A percentile compares a stretch with the other conserved stretches of the same genome.
phyloP scores from a whole-genome alignment of 2,797 vertebrate genomes.

The Hippopotamyrus pictus region DNA sequence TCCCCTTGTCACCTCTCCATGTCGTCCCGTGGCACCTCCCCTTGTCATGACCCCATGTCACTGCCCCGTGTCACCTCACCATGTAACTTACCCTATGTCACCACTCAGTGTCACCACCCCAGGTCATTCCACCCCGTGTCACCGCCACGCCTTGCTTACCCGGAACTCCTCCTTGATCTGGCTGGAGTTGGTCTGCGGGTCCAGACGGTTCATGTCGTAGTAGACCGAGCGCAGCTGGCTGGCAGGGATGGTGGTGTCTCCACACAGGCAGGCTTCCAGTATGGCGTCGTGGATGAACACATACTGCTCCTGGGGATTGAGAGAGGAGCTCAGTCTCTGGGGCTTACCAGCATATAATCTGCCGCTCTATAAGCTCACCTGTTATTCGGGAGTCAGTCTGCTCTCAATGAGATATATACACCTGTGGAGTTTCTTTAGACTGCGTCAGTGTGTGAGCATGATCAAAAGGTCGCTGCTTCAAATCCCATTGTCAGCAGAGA shows the following conservation, averaged over 20 bases:
- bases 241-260: slow-evolving; percentile 85
- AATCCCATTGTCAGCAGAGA: background rate
- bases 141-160: background rate
- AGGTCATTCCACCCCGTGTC: background rate
- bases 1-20: background rate
- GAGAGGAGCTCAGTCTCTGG: background rate
- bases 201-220: slow-evolving; percentile 93
- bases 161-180: slow-evolving; percentile 94
- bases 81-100: background rate
- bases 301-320: slow-evolving; percentile 78
- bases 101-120: background rate
- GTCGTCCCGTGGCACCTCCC: background rate
- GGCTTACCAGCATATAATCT: background rate
- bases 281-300: slow-evolving; percentile 97
- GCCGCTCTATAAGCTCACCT: background rate
- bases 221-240: slow-evolving; percentile 88
- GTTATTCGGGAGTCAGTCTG: background rate
- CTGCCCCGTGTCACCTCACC: background rate
- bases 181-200: slow-evolving; percentile 93
- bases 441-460: background rate
- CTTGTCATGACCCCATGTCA: background rate
- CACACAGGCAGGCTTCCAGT: slow-evolving; percentile 93
- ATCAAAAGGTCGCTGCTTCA: background rate
- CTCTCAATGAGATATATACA: background rate
- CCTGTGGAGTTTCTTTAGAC: background rate